Base-by-base conservation (phyloP, 2,888 invertebrate genomes). In the Drosophila monieri region DNA sequence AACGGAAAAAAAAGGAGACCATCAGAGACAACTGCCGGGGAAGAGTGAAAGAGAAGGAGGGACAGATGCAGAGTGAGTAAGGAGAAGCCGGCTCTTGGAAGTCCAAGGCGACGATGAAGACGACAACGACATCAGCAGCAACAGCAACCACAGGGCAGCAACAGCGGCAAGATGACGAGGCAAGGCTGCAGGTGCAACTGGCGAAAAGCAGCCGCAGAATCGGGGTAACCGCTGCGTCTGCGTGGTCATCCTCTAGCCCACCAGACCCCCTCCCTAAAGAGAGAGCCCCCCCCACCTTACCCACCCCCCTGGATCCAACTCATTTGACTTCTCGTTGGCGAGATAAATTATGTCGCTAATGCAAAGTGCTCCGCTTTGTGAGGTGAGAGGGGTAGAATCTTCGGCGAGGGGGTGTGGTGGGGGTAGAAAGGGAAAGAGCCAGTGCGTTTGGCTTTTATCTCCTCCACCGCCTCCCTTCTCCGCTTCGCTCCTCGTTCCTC, bases 301-400 rank as follows among this genome's bases (percentile, higher is more conserved):
- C 48, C 37, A 56, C 49, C 15, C 32, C 15, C 14, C 43, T 30
- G 64, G 27, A 32, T 41, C 46, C 51, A 41, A 27, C 59, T 59
- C 49, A 54, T 66, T 48, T 71, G 66, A 57, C 73, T 76, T 76
- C 88, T 88, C 73, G 83, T 85, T 87, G 85, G 80, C 85, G 89
- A 90, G 90, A 90, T 90, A 91, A 91, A 90, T 90, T 91, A 90
- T 91, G 89, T 89, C 90, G 90, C 91, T 89, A 90, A 90, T 90
- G 91, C 90, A 90, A 91, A 90, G 90, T 90, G 91, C 89, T 90
- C 89, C 89, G 88, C 89, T 90, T 89, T 90, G 85, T 88, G 81
- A 74, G 80, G 74, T 56, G 61, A 73, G 61, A 46, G 51, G 51
- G 44, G 62, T 4, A 48, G 49, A 53, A 56, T 12, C 43, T 18